These are phyloP conservation scores for Panagrolaimus sp. DNA, from an alignment of 1,140 invertebrate species.

Conservation along the genomic window DNA sequence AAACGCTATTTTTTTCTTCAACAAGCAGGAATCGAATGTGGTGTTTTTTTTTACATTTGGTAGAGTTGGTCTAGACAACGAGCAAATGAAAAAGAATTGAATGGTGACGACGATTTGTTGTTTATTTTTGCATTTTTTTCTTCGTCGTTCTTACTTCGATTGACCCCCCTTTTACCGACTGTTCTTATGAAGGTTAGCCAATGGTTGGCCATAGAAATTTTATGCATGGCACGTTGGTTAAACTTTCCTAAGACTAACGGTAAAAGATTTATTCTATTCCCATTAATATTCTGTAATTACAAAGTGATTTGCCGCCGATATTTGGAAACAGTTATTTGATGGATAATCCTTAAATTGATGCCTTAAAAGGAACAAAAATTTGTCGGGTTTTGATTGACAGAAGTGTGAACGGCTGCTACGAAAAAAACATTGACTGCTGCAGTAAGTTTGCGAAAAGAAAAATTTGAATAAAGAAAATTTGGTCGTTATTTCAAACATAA, in stretches of 20 bases:
- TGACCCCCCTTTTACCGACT: neutral
- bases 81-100: neutral
- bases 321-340: too few species aligned
- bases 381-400: too few species aligned
- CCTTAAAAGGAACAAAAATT: too few species aligned
- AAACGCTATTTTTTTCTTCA: neutral
- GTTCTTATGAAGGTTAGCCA: slow-evolving; percentile 16
- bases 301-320: too few species aligned
- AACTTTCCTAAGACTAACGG: slow-evolving; percentile 8
- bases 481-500: too few species aligned
- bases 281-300: too few species aligned
- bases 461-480: too few species aligned
- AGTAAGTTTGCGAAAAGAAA: too few species aligned
- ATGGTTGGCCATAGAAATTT: slow-evolving; percentile 17
- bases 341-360: too few species aligned
- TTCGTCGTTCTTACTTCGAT: neutral
- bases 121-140: neutral
- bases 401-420: too few species aligned
- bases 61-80: neutral
- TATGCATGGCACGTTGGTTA: slow-evolving; percentile 12
- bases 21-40: slow-evolving; percentile 1
- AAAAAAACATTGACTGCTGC: too few species aligned
- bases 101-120: neutral
- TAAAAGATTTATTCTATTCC: too few species aligned
- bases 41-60: neutral